Percentiles rank a stretch among this genome's conserved stretches.
Conservation (phyloP, 2,888 invertebrate species). For the Eristalis tenax region DNA sequence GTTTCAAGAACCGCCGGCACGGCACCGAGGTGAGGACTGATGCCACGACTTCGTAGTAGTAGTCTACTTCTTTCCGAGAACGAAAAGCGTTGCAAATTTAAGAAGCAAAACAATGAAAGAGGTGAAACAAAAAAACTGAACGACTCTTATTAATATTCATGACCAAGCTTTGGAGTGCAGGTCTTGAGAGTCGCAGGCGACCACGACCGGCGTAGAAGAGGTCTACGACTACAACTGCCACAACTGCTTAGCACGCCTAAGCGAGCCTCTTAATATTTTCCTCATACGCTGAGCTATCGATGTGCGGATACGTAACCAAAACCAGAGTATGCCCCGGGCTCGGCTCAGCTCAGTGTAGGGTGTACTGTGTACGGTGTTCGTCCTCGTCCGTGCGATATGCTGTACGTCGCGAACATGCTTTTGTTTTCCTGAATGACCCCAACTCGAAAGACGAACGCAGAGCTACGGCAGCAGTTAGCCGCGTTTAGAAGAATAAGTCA, state of each 20-base stretch:
- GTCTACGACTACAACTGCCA: constrained; percentile 28
- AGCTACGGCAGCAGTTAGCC: constrained; percentile 56
- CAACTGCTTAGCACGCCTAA: constrained; percentile 5
- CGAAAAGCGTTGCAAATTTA: constrained; percentile 60
- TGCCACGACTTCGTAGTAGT: constrained; percentile 69
- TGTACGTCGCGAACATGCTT: constrained; percentile 50
- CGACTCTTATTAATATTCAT: constrained; percentile 76
- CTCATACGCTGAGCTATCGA: constrained; percentile 37
- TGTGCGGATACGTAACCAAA: constrained; percentile 48
- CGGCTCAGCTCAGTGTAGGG: background rate
- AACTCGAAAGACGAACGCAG: background rate
- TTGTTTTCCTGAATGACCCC: constrained; percentile 56
- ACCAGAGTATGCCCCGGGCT: constrained; percentile 35
- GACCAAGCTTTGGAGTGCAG: constrained; percentile 73
- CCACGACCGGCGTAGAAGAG: constrained; percentile 8
- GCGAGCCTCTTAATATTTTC: constrained; percentile 56
- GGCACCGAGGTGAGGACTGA: background rate
- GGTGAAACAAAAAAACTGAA: constrained; percentile 49
- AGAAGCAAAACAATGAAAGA: constrained; percentile 9
- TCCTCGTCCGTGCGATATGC: constrained; percentile 25
- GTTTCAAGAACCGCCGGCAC: constrained; percentile 52
- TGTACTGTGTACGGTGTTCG: constrained; percentile 42
- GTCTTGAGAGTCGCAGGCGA: constrained; percentile 40
- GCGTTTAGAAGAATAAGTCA: constrained; percentile 69
- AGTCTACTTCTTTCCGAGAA: constrained; percentile 71